phyloP scores from a whole-genome alignment of 2,113 vertebrate species.

The Heteronetta atricapilla region DNA sequence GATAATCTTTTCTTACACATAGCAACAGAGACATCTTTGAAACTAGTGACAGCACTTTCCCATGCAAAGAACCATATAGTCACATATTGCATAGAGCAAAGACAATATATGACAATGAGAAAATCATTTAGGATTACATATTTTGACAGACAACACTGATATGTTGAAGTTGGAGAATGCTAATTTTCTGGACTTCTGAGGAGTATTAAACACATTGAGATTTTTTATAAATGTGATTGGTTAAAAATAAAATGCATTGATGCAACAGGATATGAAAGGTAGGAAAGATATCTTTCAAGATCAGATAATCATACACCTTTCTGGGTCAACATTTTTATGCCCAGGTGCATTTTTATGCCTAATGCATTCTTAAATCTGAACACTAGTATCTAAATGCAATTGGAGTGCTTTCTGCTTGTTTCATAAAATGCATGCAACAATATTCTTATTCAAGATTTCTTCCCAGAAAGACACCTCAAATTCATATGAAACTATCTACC shows the following conservation, averaged over 20 bases:
- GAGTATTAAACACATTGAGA: background rate
- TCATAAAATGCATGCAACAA: background rate
- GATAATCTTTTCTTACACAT: background rate
- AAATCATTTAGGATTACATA: background rate
- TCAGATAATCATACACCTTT: background rate
- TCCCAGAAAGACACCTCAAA: background rate
- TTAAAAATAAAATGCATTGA: background rate
- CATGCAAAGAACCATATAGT: background rate
- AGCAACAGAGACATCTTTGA: background rate
- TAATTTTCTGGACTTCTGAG: background rate
- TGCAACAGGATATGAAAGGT: background rate
- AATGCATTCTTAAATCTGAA: background rate
- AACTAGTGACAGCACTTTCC: background rate
- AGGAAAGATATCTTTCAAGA: background rate
- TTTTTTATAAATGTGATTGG: rapidly evolving
- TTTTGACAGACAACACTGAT: background rate
- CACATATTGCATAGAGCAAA: background rate
- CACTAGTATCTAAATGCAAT: background rate
- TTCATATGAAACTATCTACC: background rate
- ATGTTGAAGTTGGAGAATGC: background rate
- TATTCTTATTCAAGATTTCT: background rate
- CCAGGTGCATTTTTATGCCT: background rate
- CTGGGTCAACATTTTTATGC: background rate
- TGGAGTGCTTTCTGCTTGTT: background rate
- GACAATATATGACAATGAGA: background rate